Conservation (phyloP, 2,888 invertebrate species). For the Apocheima hispidaria region DNA sequence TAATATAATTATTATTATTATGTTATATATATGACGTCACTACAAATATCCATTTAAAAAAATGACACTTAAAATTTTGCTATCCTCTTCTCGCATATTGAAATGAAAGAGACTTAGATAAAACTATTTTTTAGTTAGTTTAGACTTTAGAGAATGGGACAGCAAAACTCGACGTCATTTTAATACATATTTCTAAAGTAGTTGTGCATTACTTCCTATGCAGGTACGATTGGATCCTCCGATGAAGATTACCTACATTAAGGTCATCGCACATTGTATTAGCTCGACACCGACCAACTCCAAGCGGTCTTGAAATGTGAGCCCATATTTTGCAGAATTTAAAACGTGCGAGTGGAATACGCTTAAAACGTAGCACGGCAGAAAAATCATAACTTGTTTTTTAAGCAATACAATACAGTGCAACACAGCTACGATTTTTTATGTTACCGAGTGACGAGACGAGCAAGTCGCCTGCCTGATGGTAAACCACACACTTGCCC, state of each 20-base stretch:
- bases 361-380: too few relatives aligned
- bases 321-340: too few relatives aligned
- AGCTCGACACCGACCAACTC: neutral
- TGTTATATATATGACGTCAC: too few relatives aligned
- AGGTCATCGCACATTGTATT: neutral
- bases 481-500: too few relatives aligned
- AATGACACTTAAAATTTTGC: too few relatives aligned
- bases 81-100: neutral
- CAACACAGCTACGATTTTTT: too few relatives aligned
- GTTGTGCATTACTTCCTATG: constrained; percentile 18
- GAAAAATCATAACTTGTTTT: too few relatives aligned
- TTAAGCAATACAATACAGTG: too few relatives aligned
- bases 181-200: constrained; percentile 11
- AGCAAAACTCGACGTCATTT: neutral
- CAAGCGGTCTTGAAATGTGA: too few relatives aligned
- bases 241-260: constrained; percentile 2
- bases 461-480: too few relatives aligned
- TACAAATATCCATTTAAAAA: neutral
- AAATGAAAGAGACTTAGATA: neutral
- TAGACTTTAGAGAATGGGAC: neutral
- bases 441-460: too few relatives aligned
- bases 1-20: neutral
- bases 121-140: neutral
- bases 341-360: too few relatives aligned
- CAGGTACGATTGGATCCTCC: constrained; percentile 10